phyloP scores from a whole-genome alignment of 2,797 vertebrate species.

The Enteromius afrohamiltoni region DNA sequence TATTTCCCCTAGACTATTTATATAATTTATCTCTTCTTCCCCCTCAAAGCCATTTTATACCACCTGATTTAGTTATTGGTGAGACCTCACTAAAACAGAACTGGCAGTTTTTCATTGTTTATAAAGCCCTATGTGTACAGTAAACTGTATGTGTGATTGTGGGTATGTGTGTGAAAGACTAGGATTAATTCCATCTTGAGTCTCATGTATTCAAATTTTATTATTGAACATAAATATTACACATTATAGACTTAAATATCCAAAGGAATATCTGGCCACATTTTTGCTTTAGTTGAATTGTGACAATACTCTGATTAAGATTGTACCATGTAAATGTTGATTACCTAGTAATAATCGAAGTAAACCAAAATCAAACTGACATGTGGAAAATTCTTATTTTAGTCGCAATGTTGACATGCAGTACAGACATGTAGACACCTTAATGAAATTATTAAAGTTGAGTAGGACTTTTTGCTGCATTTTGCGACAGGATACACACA shows the following conservation, averaged over 20 bases:
- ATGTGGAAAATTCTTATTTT: too few species aligned
- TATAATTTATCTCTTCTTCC: conserved; percentile 2
- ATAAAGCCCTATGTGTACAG: conserved; percentile 1
- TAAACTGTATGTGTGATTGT: neutral
- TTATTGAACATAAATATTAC: neutral
- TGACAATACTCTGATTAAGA: too few species aligned
- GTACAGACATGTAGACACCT: too few species aligned
- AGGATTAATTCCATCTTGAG: neutral
- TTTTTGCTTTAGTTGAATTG: neutral
- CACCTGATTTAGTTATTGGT: conserved; percentile 14
- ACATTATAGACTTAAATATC: neutral
- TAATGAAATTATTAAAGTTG: too few species aligned
- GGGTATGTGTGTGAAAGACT: neutral
- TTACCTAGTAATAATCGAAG: too few species aligned
- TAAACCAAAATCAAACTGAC: too few species aligned
- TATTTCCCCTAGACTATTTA: neutral
- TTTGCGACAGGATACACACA: too few species aligned
- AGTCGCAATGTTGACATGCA: too few species aligned
- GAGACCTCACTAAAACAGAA: conserved; percentile 13
- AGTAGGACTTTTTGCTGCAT: too few species aligned
- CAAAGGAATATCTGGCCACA: neutral
- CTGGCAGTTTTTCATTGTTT: conserved; percentile 45
- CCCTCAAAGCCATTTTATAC: neutral
- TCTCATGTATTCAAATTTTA: neutral
- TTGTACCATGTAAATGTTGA: too few species aligned